Conservation (phyloP, 2,797 vertebrate genomes). For the Macroramphosus scolopax region DNA sequence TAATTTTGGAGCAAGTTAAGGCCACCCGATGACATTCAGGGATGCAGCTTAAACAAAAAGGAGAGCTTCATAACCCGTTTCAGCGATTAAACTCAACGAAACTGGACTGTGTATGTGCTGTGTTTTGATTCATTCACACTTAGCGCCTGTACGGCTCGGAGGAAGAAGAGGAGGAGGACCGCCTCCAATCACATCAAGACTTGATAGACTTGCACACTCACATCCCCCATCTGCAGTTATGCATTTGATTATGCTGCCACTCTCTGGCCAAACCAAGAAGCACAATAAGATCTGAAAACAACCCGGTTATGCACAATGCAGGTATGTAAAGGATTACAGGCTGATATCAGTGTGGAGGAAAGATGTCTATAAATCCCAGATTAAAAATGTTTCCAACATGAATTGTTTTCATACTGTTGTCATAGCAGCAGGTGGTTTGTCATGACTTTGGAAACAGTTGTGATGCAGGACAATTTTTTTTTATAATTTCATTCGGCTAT, state of each 20-base stretch:
- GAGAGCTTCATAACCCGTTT: constrained; percentile 73
- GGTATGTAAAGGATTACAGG: constrained; percentile 1
- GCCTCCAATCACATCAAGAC: no score
- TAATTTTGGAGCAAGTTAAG: constrained; percentile 48
- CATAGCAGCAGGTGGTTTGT: no score
- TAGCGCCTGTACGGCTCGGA: no score
- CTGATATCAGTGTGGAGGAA: neutral
- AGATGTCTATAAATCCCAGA: neutral
- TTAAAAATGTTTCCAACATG: neutral
- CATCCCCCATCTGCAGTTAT: neutral
- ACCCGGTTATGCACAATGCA: neutral
- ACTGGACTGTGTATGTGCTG: constrained; percentile 58
- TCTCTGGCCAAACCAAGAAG: constrained; percentile 39
- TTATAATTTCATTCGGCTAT: no score
- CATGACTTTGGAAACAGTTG: no score
- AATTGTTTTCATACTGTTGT: neutral
- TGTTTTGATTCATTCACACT: constrained; percentile 31
- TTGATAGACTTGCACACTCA: no score
- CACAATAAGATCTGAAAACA: constrained; percentile 8
- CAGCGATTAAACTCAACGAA: constrained; percentile 78
- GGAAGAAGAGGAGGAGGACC: no score
- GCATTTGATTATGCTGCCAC: constrained; percentile 36
- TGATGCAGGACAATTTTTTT: no score
- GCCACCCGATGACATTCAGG: constrained; percentile 74
- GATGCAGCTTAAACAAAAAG: constrained; percentile 72